Percentiles rank a stretch among this genome's conserved stretches.
Evolutionary conservation across 2,888 invertebrate species (phyloP).

Genomic region (Eupithecia subfuscata): DNA sequence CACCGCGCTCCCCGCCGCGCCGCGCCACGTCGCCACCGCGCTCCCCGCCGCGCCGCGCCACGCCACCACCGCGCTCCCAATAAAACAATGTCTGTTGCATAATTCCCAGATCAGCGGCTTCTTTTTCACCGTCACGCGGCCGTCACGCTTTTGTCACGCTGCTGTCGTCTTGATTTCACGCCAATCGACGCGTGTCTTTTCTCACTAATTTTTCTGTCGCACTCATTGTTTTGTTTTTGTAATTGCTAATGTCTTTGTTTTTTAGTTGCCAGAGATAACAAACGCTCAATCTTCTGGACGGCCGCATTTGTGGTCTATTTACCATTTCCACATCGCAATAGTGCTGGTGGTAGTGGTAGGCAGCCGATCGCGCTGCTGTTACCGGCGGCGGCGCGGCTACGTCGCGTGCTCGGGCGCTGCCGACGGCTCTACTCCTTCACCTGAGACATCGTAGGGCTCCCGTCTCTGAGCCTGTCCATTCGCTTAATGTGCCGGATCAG

Average conservation of each 20-base stretch:
- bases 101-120: slow-evolving; percentile 32
- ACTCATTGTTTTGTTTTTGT: slow-evolving; percentile 26
- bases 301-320: background rate
- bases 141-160: slow-evolving; percentile 49
- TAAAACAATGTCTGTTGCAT: slow-evolving; percentile 27
- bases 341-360: background rate
- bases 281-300: background rate
- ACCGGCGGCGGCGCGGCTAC: no score
- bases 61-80: background rate
- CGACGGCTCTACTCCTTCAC: background rate
- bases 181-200: slow-evolving; percentile 36
- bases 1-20: background rate
- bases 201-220: slow-evolving; percentile 2
- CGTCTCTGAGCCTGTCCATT: background rate
- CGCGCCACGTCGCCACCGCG: background rate
- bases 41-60: background rate
- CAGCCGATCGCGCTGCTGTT: no score
- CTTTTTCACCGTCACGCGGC: slow-evolving; percentile 35
- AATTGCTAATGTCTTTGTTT: slow-evolving; percentile 11
- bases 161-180: slow-evolving; percentile 36
- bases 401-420: background rate
- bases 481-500: background rate
- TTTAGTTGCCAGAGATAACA: background rate
- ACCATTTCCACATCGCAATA: background rate
- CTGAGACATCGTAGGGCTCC: background rate